Conservation (phyloP, 2,113 vertebrate genomes). For the Myotis lucifugus region DNA sequence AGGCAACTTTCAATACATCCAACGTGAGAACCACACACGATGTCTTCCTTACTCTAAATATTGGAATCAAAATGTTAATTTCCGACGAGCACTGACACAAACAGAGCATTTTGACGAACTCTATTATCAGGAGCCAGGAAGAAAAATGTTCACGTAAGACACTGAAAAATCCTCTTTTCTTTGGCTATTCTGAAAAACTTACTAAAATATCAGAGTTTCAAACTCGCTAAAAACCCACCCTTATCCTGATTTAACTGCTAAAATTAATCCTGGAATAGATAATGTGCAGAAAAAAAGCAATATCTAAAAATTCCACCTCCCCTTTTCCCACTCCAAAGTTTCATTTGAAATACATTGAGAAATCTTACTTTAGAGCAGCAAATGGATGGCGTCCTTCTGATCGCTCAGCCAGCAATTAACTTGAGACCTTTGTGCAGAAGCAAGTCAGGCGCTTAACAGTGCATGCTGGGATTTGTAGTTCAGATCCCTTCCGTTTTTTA, state of each 20-base stretch:
- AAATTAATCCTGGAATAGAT: background rate
- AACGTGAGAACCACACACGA: background rate
- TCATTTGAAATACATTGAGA: background rate
- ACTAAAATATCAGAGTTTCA: background rate
- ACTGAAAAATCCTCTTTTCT: background rate
- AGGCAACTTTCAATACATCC: background rate
- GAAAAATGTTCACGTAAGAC: background rate
- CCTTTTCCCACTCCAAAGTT: background rate
- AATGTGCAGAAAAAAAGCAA: background rate
- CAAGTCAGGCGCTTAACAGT: background rate
- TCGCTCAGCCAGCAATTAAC: background rate
- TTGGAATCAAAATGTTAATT: background rate
- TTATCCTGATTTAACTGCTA: background rate
- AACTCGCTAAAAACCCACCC: background rate
- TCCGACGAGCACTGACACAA: background rate
- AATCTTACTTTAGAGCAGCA: background rate
- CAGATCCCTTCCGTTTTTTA: background rate
- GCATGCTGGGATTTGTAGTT: constrained; percentile 81
- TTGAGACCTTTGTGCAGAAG: constrained; percentile 47
- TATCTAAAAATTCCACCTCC: background rate
- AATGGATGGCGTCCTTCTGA: background rate
- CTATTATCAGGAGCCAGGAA: background rate
- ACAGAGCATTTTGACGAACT: background rate
- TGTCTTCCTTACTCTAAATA: background rate
- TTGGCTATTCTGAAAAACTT: background rate